phyloP scores from a whole-genome alignment of 2,113 vertebrate genomes.

The Montifringilla adamsi region DNA sequence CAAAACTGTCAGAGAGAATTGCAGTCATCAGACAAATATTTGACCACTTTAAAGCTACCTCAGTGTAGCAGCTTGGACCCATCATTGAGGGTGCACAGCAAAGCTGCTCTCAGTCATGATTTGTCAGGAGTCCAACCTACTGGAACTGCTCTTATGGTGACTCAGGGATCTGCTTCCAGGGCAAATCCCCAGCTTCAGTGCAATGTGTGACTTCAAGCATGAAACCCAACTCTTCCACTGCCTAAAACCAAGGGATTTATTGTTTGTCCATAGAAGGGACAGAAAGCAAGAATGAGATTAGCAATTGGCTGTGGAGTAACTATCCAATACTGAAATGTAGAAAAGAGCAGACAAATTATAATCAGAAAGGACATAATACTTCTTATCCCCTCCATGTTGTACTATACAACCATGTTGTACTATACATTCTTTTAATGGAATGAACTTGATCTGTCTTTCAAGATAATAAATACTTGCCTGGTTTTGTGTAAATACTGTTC shows the following conservation, averaged over 20 bases:
- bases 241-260: not conserved
- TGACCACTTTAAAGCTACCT: not conserved
- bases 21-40: not conserved
- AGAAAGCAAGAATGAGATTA: not conserved
- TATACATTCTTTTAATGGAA: not conserved
- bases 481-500: not conserved
- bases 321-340: not conserved
- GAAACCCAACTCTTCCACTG: not conserved
- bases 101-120: not conserved
- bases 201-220: not conserved
- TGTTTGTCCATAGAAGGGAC: not conserved
- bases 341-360: not conserved
- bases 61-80: not conserved
- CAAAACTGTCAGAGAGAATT: not conserved
- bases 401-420: not conserved
- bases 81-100: not conserved
- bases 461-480: not conserved
- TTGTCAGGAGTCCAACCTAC: not conserved
- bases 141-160: not conserved
- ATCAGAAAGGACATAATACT: not conserved
- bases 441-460: not conserved
- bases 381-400: not conserved
- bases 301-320: not conserved
- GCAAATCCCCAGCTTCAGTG: not conserved
- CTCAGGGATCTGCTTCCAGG: not conserved